Evolutionary conservation across 1,140 invertebrate species (phyloP).

Genomic region (Heterodera schachtii): DNA sequence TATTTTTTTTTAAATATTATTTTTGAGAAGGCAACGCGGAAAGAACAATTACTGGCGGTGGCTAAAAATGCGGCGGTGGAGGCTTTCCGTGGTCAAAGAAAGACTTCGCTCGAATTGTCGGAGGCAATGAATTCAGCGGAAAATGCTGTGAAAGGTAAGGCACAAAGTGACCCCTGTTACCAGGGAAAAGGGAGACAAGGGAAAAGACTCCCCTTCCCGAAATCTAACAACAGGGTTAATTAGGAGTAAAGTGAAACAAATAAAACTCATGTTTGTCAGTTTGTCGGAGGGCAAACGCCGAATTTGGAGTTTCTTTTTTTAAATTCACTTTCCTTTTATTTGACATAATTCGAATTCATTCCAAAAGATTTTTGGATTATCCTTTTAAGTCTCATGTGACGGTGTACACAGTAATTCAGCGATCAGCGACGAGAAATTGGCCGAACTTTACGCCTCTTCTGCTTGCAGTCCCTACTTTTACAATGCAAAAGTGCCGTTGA

Average conservation of each 20-base stretch:
- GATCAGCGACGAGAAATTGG: slow-evolving; percentile 8
- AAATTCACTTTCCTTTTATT: too few species aligned
- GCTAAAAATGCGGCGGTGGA: slow-evolving; percentile 34
- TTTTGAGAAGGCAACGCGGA: slow-evolving; percentile 18
- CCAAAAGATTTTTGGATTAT: too few species aligned
- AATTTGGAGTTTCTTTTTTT: too few species aligned
- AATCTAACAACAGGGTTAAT: too few species aligned
- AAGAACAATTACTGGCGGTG: slow-evolving; percentile 31
- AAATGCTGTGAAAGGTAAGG: not conserved
- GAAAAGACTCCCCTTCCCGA: too few species aligned
- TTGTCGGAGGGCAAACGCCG: too few species aligned
- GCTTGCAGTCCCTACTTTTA: slow-evolving; percentile 31
- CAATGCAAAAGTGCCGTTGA: slow-evolving; percentile 8
- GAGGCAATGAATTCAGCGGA: slow-evolving; percentile 33
- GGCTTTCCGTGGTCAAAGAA: slow-evolving; percentile 28
- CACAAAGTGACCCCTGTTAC: too few species aligned
- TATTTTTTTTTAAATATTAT: not conserved
- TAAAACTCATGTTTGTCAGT: too few species aligned
- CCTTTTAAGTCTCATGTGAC: not conserved
- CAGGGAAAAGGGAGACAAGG: too few species aligned
- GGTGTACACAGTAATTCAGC: not conserved
- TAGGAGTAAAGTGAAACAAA: too few species aligned
- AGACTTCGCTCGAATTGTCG: slow-evolving; percentile 37
- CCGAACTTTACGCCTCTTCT: slow-evolving; percentile 16
- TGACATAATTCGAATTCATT: too few species aligned